Percentiles rank a stretch among this genome's conserved stretches.
These are phyloP conservation scores for Pissodes strobi DNA, from an alignment of 1,140 invertebrate species.

Conservation along the genomic window DNA sequence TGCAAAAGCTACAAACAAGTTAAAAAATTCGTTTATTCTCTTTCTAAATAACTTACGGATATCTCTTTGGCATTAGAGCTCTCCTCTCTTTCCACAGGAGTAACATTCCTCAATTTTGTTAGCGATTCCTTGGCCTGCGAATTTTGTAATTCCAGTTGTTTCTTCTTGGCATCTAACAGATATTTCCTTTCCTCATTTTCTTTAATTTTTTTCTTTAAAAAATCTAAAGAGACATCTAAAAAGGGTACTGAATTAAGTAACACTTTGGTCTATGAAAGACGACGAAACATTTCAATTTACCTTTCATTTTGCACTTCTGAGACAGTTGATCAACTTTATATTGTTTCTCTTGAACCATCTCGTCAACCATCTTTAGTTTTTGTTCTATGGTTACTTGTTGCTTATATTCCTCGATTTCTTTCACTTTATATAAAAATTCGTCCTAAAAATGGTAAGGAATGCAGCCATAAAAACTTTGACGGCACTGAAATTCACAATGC, in stretches of 20 bases:
- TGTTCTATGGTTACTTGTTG: slow-evolving; percentile 27
- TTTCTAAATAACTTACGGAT: too few relatives aligned
- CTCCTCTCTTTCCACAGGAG: slow-evolving; percentile 26
- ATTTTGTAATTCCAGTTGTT: slow-evolving; percentile 18
- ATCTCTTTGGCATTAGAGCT: slow-evolving; percentile 18
- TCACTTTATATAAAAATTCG: slow-evolving; percentile 19
- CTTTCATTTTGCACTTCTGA: slow-evolving; percentile 30
- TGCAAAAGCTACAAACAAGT: too few relatives aligned
- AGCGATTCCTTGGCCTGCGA: slow-evolving; percentile 27
- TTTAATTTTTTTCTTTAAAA: slow-evolving; percentile 22
- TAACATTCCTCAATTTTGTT: slow-evolving; percentile 20
- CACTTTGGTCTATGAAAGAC: neutral
- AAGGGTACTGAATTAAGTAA: neutral
- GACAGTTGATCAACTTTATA: neutral
- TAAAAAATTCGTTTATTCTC: neutral
- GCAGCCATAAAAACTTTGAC: too few relatives aligned
- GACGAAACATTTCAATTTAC: too few relatives aligned
- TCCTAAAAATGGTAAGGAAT: slow-evolving; percentile 27
- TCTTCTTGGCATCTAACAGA: slow-evolving; percentile 23
- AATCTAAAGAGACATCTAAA: slow-evolving; percentile 32
- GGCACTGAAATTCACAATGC: too few relatives aligned
- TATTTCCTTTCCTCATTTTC: slow-evolving; percentile 28
- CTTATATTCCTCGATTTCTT: slow-evolving; percentile 29
- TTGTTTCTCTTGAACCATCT: slow-evolving; percentile 16
- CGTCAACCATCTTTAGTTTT: slow-evolving; percentile 8